These are phyloP conservation scores for Halcyon chelicuti DNA, from an alignment of 2,797 vertebrate genomes.

Conservation along the genomic window DNA sequence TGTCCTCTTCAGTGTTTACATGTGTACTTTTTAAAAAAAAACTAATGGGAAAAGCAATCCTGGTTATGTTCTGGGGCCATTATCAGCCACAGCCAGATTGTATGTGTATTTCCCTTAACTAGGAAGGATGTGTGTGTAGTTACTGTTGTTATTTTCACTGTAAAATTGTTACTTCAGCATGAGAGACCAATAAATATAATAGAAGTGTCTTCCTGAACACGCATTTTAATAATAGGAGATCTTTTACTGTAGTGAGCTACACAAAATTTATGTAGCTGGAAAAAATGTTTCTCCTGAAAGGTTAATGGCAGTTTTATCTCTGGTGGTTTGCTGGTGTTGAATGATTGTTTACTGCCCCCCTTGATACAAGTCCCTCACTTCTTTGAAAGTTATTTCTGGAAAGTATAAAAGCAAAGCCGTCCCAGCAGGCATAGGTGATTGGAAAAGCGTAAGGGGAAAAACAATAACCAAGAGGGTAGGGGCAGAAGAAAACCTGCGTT, in stretches of 20 bases:
- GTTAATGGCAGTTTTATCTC: neutral
- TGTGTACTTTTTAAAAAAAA: neutral
- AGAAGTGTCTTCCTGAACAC: neutral
- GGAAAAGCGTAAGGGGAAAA: neutral
- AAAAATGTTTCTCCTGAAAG: neutral
- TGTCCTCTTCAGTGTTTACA: neutral
- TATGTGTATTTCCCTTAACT: neutral
- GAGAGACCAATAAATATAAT: neutral
- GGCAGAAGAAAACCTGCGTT: neutral
- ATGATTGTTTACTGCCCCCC: neutral
- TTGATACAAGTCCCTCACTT: neutral
- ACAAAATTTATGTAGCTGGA: neutral
- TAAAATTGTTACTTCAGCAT: neutral
- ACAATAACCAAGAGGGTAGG: rapidly evolving
- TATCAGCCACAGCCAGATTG: neutral
- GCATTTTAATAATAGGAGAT: neutral
- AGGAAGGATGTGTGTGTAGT: neutral
- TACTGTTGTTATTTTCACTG: neutral
- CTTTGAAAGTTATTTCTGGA: neutral
- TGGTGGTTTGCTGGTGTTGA: rapidly evolving
- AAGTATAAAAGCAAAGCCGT: neutral
- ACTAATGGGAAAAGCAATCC: neutral
- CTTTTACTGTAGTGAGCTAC: neutral
- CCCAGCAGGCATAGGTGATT: neutral
- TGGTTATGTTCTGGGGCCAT: neutral